These are phyloP conservation scores for Teleogryllus occipitalis DNA, from an alignment of 1,140 invertebrate species.

Conservation along the genomic window DNA sequence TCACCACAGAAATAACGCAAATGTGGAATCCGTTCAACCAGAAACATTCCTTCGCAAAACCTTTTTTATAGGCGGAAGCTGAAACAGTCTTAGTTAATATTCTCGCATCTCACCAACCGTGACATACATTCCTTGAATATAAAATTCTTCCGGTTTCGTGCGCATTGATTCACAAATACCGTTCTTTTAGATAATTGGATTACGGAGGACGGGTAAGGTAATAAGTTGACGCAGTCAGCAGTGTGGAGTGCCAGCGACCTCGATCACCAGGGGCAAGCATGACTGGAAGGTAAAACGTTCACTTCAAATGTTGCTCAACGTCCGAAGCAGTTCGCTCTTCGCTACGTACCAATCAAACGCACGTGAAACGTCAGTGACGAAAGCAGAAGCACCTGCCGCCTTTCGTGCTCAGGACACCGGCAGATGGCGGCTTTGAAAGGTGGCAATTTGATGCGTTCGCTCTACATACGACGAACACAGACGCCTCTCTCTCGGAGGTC, in stretches of 20 bases:
- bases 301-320: background rate
- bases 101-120: background rate
- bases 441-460: no score
- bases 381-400: no score
- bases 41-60: background rate
- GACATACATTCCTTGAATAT: background rate
- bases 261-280: background rate
- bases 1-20: background rate
- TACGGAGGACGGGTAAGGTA: background rate
- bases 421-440: no score
- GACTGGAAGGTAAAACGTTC: background rate
- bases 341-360: no score
- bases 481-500: no score
- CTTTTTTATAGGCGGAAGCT: background rate
- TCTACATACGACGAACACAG: no score
- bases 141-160: background rate
- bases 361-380: no score
- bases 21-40: background rate
- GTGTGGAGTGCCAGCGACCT: background rate
- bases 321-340: no score
- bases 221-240: background rate
- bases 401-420: no score
- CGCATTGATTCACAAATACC: background rate
- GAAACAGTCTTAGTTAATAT: background rate
- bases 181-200: background rate